These are phyloP conservation scores for Parascotia fuliginaria DNA, from an alignment of 2,888 invertebrate species.

Conservation along the genomic window DNA sequence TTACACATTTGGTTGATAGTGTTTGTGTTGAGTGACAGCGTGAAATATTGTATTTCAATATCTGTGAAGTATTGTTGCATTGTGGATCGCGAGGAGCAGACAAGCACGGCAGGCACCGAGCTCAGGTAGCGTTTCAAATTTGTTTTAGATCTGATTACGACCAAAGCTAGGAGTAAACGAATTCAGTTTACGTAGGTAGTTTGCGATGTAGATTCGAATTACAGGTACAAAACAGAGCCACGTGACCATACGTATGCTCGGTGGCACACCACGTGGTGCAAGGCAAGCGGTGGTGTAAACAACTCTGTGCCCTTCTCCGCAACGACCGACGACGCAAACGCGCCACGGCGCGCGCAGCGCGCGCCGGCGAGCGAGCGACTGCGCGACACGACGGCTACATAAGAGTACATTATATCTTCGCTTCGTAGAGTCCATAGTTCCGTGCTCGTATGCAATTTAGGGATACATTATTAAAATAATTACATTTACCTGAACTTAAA, in stretches of 20 bases:
- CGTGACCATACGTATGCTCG: conserved; percentile 70
- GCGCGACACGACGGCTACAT: too few species aligned
- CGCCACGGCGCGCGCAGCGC: conserved; percentile 36
- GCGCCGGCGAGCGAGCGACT: conserved; percentile 3
- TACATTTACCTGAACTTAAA: neutral
- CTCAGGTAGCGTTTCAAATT: conserved; percentile 77
- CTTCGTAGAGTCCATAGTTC: too few species aligned
- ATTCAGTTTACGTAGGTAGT: conserved; percentile 52
- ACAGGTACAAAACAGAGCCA: conserved; percentile 64
- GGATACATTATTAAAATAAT: neutral
- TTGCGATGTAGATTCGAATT: conserved; percentile 44
- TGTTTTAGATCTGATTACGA: conserved; percentile 74
- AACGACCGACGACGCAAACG: conserved; percentile 36
- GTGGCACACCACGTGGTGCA: conserved; percentile 78
- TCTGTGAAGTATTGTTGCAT: conserved; percentile 50
- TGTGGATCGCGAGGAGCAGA: conserved; percentile 66
- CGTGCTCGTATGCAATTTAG: conserved; percentile 1
- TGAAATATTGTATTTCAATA: conserved; percentile 46
- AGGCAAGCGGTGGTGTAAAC: conserved; percentile 69
- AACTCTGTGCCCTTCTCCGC: conserved; percentile 65
- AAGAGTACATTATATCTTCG: too few species aligned
- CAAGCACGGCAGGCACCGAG: conserved; percentile 79
- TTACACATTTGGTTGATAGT: conserved; percentile 59
- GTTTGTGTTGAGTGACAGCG: conserved; percentile 67
- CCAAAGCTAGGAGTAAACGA: conserved; percentile 43